Evolutionary conservation across 2,113 vertebrate species (phyloP).

Genomic region (Micronycteris hirsuta): DNA sequence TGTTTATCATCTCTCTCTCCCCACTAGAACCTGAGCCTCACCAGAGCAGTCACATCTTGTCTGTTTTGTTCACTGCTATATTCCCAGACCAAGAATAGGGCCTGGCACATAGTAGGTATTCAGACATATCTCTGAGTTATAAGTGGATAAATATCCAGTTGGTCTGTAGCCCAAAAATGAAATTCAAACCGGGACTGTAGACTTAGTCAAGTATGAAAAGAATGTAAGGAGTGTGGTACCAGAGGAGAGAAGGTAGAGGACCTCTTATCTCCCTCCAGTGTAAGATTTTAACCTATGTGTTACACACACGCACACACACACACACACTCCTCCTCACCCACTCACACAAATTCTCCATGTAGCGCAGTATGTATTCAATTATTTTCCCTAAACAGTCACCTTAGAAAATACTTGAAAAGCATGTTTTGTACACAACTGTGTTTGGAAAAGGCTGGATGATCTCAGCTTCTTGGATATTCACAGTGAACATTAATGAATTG

Average conservation of each 20-base stretch:
- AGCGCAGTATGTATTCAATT: background rate
- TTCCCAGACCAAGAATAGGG: background rate
- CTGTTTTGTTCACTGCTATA: background rate
- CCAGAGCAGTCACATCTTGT: background rate
- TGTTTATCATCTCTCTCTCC: background rate
- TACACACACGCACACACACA: background rate
- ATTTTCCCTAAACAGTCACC: background rate
- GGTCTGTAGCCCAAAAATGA: background rate
- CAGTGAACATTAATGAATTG: background rate
- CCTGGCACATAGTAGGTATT: background rate
- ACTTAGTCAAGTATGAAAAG: background rate
- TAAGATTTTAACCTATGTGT: background rate
- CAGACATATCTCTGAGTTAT: background rate
- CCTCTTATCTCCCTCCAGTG: background rate
- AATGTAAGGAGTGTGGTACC: background rate
- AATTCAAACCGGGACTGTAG: background rate
- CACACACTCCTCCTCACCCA: background rate
- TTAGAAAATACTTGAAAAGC: slow-evolving; percentile 29
- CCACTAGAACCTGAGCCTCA: background rate
- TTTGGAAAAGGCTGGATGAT: background rate
- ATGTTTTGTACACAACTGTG: background rate
- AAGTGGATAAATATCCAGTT: background rate
- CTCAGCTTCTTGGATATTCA: background rate
- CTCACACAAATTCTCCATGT: background rate
- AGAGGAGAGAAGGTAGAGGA: background rate